Percentiles rank a stretch among this genome's conserved stretches.
phyloP scores from a whole-genome alignment of 1,140 invertebrate species.

The Pseudoatta argentina region DNA sequence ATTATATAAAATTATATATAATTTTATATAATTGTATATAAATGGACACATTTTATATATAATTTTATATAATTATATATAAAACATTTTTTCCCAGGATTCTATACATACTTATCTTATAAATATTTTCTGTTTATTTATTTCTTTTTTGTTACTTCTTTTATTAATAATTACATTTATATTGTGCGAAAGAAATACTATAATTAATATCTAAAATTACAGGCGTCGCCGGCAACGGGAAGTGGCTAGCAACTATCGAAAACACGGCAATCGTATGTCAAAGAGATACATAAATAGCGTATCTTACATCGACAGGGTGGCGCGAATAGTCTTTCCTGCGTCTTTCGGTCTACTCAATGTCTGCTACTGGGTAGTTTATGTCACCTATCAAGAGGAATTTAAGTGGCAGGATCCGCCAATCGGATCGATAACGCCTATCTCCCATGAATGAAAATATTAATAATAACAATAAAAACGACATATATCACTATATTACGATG shows the following conservation, averaged over 20 bases:
- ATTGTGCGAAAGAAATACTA: background rate
- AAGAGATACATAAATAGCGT: conserved; percentile 94
- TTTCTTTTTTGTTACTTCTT: background rate
- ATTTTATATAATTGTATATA: no score
- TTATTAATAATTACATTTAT: background rate
- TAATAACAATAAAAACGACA: conserved; percentile 10
- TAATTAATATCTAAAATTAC: conserved; percentile 53
- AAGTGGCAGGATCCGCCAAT: conserved; percentile 89
- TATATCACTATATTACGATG: background rate
- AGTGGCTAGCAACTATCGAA: conserved; percentile 86
- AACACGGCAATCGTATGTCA: conserved; percentile 85
- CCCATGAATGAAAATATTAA: conserved; percentile 32
- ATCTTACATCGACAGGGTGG: conserved; percentile 94
- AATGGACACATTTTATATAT: no score
- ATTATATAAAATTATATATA: no score
- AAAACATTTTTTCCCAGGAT: no score
- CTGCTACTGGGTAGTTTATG: conserved; percentile 95
- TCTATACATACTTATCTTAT: background rate
- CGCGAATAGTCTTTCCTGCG: conserved; percentile 94
- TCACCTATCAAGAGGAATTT: conserved; percentile 90
- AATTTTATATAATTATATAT: no score
- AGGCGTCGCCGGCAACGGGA: conserved; percentile 90
- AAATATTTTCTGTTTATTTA: no score
- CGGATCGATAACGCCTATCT: conserved; percentile 63
- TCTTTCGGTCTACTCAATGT: conserved; percentile 95